phyloP scores from a whole-genome alignment of 2,797 vertebrate genomes.

The Carapus acus region DNA sequence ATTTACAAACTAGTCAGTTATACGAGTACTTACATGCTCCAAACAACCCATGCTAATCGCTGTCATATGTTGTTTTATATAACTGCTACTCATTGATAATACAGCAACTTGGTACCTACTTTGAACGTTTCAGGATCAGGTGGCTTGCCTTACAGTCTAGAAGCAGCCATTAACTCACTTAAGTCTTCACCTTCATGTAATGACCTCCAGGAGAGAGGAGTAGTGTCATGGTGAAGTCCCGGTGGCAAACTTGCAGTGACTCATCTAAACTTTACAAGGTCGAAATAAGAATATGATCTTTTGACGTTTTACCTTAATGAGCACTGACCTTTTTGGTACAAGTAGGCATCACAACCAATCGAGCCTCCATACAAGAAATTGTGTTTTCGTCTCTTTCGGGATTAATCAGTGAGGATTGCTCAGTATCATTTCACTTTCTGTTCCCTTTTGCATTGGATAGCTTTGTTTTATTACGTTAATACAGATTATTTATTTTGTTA shows the following conservation, averaged over 20 bases:
- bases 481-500: slow-evolving; percentile 99
- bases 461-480: slow-evolving; percentile 79
- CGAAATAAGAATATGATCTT: too few species aligned
- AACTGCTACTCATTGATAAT: background rate
- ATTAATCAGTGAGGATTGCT: slow-evolving; percentile 42
- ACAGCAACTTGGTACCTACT: background rate
- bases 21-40: slow-evolving; percentile 15
- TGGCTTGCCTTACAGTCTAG: too few species aligned
- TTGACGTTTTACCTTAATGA: too few species aligned
- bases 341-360: slow-evolving; percentile 7
- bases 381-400: slow-evolving; percentile 27
- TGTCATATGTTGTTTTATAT: background rate
- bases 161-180: background rate
- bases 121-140: background rate
- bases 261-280: too few species aligned
- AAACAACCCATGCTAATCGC: slow-evolving; percentile 16
- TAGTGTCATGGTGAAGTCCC: too few species aligned
- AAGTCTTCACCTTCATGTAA: slow-evolving; percentile 11
- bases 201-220: too few species aligned
- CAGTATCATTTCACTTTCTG: slow-evolving; percentile 49
- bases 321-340: slow-evolving; percentile 11
- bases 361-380: background rate
- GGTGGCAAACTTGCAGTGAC: too few species aligned
- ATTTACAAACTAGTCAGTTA: background rate
- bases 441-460: slow-evolving; percentile 67